These are phyloP conservation scores for Phortica okadai DNA, from an alignment of 2,888 invertebrate species.

Conservation along the genomic window DNA sequence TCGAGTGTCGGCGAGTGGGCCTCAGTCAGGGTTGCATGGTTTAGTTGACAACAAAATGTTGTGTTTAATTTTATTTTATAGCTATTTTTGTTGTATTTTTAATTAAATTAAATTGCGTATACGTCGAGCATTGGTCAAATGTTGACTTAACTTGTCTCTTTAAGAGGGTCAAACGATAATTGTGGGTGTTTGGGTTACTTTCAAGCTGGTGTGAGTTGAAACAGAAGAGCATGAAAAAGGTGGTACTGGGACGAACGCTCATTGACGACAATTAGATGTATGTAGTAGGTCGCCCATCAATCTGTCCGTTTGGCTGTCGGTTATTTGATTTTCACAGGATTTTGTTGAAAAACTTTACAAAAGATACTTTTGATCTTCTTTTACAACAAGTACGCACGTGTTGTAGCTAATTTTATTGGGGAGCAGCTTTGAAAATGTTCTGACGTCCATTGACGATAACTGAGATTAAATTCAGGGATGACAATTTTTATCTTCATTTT, in stretches of 20 bases:
- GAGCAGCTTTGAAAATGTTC: not conserved
- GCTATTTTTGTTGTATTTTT: slow-evolving; percentile 49
- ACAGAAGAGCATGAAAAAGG: not conserved
- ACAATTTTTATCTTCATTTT: not conserved
- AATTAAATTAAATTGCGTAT: slow-evolving; percentile 70
- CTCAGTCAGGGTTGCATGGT: slow-evolving; percentile 28
- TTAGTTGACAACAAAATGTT: slow-evolving; percentile 3
- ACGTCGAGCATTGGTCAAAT: slow-evolving; percentile 53
- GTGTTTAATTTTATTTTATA: slow-evolving; percentile 24
- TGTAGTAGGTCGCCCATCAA: not conserved
- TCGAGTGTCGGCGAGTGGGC: slow-evolving; percentile 54
- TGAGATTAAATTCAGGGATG: not conserved
- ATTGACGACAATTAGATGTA: slow-evolving; percentile 5
- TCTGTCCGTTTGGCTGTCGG: not conserved
- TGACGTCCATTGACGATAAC: not conserved
- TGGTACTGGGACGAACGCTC: not conserved
- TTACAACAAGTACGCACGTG: slow-evolving; percentile 13
- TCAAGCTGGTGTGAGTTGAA: not conserved
- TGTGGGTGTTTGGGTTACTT: not conserved
- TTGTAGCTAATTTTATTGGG: slow-evolving; percentile 23
- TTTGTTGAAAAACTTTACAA: slow-evolving; percentile 2
- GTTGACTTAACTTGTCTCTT: slow-evolving; percentile 11
- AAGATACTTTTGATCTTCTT: slow-evolving; percentile 17
- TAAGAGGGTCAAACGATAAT: not conserved
- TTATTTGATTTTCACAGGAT: slow-evolving; percentile 4